Evolutionary conservation across 2,888 invertebrate genomes (phyloP), one percentile per base, ranked within the genome.

Genomic region (Yponomeuta evonymella): DNA sequence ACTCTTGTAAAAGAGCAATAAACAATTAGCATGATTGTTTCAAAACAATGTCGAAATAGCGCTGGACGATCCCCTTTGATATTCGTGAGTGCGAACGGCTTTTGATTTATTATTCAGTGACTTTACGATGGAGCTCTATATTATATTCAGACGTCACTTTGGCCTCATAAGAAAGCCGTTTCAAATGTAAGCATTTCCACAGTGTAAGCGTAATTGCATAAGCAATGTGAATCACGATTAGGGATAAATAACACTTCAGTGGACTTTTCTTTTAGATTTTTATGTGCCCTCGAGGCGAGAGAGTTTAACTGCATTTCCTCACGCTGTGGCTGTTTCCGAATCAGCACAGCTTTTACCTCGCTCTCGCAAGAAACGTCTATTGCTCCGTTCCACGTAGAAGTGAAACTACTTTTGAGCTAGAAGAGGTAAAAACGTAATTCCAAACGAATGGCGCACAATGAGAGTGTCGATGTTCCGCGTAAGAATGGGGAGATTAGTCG

Each of bases 1-100:
- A 58, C 15, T 58, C 51, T 58, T 15, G 51, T 58, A 58, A 15
- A 15, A 67, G 11, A 43, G 48, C 67, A 76, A 76, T 77, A 78
- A 78, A 78, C 76, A 77, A 78, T 81, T 81, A 78, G 79, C 79
- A 77, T 76, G 77, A 76, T 75, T 77, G 75, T 83, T 83, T 83
- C 80, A 80, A 83, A 84, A 81, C 79, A 81, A 76, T 79, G 80
- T 83, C 83, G 82, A 83, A 80, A 80, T 83, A 81, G 81, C 82
- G 70, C 85, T 86, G 85, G 86, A 83, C 84, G 82, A 83, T 84
- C 78, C 78, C 75, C 85, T 88, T 87, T 87, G 88, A 88, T 85
- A 83, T 84, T 81, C 77, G 77, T 77, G 74, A 76, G 70, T 79
- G 77, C 78, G 77, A 78, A 75, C 75, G 79, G 79, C 81, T 83